These are phyloP conservation scores for Esox masquinongy DNA, from an alignment of 2,797 vertebrate species.

Conservation along the genomic window DNA sequence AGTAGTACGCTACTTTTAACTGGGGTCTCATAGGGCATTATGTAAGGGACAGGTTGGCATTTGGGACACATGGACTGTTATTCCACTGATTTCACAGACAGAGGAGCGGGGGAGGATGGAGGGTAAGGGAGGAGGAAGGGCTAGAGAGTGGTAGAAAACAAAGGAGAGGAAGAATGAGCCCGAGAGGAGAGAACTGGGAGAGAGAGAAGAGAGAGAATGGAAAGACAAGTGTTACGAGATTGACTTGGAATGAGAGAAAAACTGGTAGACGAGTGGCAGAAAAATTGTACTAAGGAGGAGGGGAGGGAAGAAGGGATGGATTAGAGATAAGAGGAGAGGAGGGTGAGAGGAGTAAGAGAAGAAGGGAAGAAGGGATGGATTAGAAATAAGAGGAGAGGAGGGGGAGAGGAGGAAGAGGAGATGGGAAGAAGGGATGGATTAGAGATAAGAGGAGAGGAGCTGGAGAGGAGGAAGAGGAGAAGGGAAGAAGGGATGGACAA, in stretches of 20 bases:
- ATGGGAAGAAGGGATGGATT: neutral
- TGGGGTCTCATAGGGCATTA: constrained; percentile 60
- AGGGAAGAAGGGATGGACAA: neutral
- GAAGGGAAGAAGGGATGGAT: neutral
- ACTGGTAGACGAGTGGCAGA: constrained; percentile 47
- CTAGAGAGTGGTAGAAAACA: neutral
- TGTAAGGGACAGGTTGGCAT: constrained; percentile 51
- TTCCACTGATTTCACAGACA: constrained; percentile 84
- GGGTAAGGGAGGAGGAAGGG: neutral
- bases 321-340: neutral
- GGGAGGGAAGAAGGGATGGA: constrained; percentile 8
- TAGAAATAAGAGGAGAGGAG: neutral
- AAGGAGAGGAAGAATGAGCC: neutral
- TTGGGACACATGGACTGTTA: constrained; percentile 51
- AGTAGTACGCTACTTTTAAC: neutral
- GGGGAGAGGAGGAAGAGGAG: neutral
- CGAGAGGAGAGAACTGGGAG: neutral
- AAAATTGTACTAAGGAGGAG: constrained; percentile 34
- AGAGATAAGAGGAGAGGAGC: neutral
- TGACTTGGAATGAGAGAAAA: constrained; percentile 20
- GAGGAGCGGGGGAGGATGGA: neutral
- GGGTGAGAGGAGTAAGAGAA: neutral
- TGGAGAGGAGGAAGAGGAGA: neutral
- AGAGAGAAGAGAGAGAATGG: neutral
- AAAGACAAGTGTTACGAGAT: neutral